Base-by-base conservation (phyloP, 2,797 vertebrate genomes). In the Kryptolebias ocellatus region DNA sequence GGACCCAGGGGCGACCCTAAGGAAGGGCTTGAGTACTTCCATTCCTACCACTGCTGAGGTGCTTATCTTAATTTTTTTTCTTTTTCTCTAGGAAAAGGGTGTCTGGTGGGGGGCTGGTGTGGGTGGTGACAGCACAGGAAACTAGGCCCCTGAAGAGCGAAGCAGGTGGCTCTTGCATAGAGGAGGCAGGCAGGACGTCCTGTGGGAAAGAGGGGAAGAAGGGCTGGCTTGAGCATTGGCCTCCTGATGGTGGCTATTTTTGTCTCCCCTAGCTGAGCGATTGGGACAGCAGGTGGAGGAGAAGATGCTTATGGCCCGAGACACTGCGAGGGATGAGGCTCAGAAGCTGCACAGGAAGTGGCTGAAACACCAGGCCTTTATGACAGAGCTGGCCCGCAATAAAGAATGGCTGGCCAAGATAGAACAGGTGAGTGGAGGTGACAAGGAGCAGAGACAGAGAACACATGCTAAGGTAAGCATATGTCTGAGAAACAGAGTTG, bases 321-420 rank as follows among this genome's bases (percentile, higher is more conserved):
- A 98, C 58, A 94, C 95, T 72, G 97, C 96, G 72, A 95, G 96
- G n/a, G 97, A 98, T 3, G 97, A 97, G 85, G 95, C 96, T 57
- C 95, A 95, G 72, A 95, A 96, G 93, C 94, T 98, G 64, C 97
- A 98, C 93, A 95, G 95, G 86, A 98, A 98, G 90, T 98, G 97
- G 97, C 96, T 98, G 91, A 98, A 98, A 90, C 97, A 98, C 90
- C 96, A 98, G 90, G 96, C 97, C 53, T 98, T 98, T 85, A 96
- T 96, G 87, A 96, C 96, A 0, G 97, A 98, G 87, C 92, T 98
- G 79, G 97, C 96, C 0, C 96, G 96, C 89, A 98, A 98, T 91
- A 97, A 95, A 61, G 96, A 96, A 91, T 98, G 97, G 96, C 90
- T 98, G 87, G 95, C 96, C 90, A 96, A 96, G 81, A 96, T 98